Evolutionary conservation across 2,888 invertebrate species (phyloP).

Genomic region (Drosophila borealis): DNA sequence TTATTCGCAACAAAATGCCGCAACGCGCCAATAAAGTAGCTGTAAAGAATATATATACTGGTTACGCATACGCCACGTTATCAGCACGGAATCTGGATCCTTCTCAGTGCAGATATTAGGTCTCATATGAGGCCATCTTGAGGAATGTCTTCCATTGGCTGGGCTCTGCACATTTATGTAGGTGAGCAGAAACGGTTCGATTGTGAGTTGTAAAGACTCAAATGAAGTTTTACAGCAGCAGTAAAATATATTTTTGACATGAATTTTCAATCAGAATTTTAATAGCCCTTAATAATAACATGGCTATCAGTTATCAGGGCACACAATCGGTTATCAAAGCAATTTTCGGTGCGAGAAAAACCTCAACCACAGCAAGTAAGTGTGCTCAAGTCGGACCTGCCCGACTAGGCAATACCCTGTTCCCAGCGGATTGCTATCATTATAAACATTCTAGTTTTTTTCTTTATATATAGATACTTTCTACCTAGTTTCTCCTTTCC

Average conservation of each 20-base stretch:
- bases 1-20: background rate
- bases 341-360: slow-evolving; percentile 57
- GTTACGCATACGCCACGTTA: slow-evolving; percentile 41
- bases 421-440: no score
- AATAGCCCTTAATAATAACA: slow-evolving; percentile 84
- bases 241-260: slow-evolving; percentile 84
- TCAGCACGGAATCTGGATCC: background rate
- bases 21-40: background rate
- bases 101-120: background rate
- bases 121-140: background rate
- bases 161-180: background rate
- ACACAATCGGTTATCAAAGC: slow-evolving; percentile 79
- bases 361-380: slow-evolving; percentile 10
- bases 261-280: slow-evolving; percentile 85
- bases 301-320: slow-evolving; percentile 81
- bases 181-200: slow-evolving; percentile 17
- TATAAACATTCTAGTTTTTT: no score
- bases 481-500: no score
- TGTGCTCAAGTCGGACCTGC: no score
- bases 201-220: slow-evolving; percentile 64
- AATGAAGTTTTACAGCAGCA: slow-evolving; percentile 73
- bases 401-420: no score
- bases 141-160: background rate
- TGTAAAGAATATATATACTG: slow-evolving; percentile 6
- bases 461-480: no score